Evolutionary conservation across 2,113 vertebrate genomes (phyloP), one percentile per base, ranked within the genome.

Genomic region (Dromas ardeola): DNA sequence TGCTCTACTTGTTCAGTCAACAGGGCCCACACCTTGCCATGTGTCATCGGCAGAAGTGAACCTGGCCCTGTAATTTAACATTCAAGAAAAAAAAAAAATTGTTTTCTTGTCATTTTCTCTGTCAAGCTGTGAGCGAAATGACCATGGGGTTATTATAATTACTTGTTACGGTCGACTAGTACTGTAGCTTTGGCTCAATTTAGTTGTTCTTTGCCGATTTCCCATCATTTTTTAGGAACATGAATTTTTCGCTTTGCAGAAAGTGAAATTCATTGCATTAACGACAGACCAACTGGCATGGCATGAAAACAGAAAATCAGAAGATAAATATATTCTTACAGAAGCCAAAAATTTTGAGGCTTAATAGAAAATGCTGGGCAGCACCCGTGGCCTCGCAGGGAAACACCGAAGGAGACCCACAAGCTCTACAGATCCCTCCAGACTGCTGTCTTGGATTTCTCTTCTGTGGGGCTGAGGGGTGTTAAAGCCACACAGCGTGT

Each of bases 91-190:
- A 74, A 30, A 42, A 32, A 80, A 45, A 2, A 19, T 79, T 84
- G 11, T 66, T 94, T 95, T 95, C 50, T 82, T 91, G 62, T 34
- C 19, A 38, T 89, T 83, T 93, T 52, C 62, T 77, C 53, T 86
- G 36, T 90, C 92, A 97, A 86, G 69, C 91, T 96, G 84, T 65
- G 86, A 94, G 40, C 8, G 52, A 94, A 96, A 95, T 90, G 81
- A 92, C 87, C 79, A 30, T 50, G 47, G 79, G 34, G 70, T 72
- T 96, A 70, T 65, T 78, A 83, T 86, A 95, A 96, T 97, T 95
- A 80, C 89, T 90, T 95, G 81, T 49, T 95, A 86, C 3, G 14
- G 86, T 36, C 81, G 86, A 91, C 91, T 94, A 69, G 76, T 83
- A 85, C 59, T 36, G 74, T 32, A 81, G 65, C 56, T 86, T 93